Evolutionary conservation across 53 echinoderm and acorn worm genomes (phyloP).

Genomic region (Crossaster papposus): DNA sequence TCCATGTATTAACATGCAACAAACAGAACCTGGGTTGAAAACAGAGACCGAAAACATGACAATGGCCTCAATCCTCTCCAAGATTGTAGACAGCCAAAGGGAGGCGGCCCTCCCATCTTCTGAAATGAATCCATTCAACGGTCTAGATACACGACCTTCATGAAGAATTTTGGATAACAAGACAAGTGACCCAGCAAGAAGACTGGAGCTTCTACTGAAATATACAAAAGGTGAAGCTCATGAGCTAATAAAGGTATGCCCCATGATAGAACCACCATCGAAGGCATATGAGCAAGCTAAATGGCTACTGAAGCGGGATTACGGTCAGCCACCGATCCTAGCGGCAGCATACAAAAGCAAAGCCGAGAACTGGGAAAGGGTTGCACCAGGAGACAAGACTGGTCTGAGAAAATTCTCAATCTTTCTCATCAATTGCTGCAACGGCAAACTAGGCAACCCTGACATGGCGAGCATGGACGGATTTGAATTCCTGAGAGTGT

Average conservation of each 20-base stretch:
- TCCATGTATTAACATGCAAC: neutral
- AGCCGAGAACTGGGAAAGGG: conserved; percentile 53
- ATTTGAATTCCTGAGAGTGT: conserved; percentile 40
- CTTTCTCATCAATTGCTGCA: conserved; percentile 64
- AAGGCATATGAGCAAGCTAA: conserved; percentile 46
- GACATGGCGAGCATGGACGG: conserved; percentile 54
- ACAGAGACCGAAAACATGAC: conserved; percentile 8
- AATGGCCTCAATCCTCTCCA: neutral
- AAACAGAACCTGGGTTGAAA: conserved; percentile 12
- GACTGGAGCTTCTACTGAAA: conserved; percentile 58
- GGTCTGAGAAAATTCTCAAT: conserved; percentile 61
- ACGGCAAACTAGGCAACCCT: conserved; percentile 38
- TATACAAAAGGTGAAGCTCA: conserved; percentile 63
- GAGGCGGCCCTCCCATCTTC: conserved; percentile 7
- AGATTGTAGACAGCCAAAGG: conserved; percentile 2
- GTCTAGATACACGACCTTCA: neutral
- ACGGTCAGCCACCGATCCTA: conserved; percentile 57
- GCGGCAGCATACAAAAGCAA: conserved; percentile 57
- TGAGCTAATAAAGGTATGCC: conserved; percentile 61
- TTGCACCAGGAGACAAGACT: conserved; percentile 39
- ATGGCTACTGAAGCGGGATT: conserved; percentile 51
- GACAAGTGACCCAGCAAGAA: conserved; percentile 56
- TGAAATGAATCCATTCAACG: neutral
- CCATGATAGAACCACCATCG: conserved; percentile 40
- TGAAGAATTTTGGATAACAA: conserved; percentile 32